A percentile compares a stretch with the other conserved stretches of the same genome.
These are phyloP conservation scores for Chymomyza procnemis DNA, from an alignment of 2,888 invertebrate genomes.

Conservation along the genomic window DNA sequence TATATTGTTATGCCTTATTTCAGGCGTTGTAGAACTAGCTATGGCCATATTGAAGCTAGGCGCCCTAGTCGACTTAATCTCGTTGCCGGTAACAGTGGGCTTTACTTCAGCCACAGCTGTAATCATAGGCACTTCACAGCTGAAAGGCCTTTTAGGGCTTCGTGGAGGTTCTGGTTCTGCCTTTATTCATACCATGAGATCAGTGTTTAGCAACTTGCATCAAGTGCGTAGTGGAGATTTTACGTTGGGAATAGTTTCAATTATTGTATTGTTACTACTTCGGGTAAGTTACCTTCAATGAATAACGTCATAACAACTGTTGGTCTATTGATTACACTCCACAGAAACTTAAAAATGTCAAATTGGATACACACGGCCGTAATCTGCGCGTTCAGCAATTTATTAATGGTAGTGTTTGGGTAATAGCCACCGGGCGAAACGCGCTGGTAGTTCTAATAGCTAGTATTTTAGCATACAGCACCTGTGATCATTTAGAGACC, in stretches of 20 bases:
- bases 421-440: slow-evolving; percentile 89
- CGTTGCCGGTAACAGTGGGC: slow-evolving; percentile 91
- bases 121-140: slow-evolving; percentile 91
- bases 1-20: slow-evolving; percentile 88
- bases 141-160: slow-evolving; percentile 87
- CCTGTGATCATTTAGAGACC: slow-evolving; percentile 72
- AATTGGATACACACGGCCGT: slow-evolving; percentile 41
- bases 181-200: slow-evolving; percentile 86
- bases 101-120: slow-evolving; percentile 95
- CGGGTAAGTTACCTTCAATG: slow-evolving; percentile 81
- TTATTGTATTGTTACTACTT: slow-evolving; percentile 85
- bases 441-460: slow-evolving; percentile 86
- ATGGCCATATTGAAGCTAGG: slow-evolving; percentile 92
- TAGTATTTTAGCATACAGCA: slow-evolving; percentile 83
- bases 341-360: slow-evolving; percentile 67
- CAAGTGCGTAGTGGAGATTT: slow-evolving; percentile 85
- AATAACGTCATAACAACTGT: background rate
- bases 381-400: slow-evolving; percentile 71
- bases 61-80: slow-evolving; percentile 92
- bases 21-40: slow-evolving; percentile 88
- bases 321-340: background rate
- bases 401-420: slow-evolving; percentile 84
- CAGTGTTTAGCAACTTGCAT: slow-evolving; percentile 85
- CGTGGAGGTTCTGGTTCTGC: slow-evolving; percentile 84
- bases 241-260: slow-evolving; percentile 85